Evolutionary conservation across 2,888 invertebrate species (phyloP).

Genomic region (Aphelenchoides bicaudatus): DNA sequence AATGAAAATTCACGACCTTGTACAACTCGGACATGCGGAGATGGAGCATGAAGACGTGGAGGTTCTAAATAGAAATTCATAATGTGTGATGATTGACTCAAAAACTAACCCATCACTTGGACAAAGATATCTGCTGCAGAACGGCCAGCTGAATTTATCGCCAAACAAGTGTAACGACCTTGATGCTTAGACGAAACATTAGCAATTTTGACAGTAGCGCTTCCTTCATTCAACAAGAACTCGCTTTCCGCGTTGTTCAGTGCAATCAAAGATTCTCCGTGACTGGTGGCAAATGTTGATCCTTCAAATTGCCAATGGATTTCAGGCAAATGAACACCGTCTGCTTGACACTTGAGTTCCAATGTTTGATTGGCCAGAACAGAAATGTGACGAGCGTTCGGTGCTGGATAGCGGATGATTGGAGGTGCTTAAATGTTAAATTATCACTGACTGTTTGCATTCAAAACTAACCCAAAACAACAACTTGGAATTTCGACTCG

Average conservation of each 20-base stretch:
- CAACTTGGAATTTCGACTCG: constrained; percentile 6
- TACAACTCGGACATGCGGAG: neutral
- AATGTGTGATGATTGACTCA: neutral
- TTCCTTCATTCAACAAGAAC: neutral
- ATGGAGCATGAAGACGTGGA: neutral
- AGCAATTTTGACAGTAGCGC: neutral
- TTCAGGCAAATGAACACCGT: neutral
- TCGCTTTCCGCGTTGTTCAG: neutral
- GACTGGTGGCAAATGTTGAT: neutral
- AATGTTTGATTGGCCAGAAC: neutral
- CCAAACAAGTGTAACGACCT: constrained; percentile 8
- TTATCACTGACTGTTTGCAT: neutral
- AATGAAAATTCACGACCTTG: constrained; percentile 6
- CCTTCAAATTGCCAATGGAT: neutral
- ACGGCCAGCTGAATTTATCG: neutral
- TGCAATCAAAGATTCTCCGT: neutral
- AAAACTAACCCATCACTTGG: constrained; percentile 6
- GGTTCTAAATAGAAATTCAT: constrained; percentile 5
- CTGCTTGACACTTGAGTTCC: constrained; percentile 6
- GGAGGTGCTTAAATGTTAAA: neutral
- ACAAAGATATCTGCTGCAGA: neutral
- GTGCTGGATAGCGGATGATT: neutral
- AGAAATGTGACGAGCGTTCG: neutral
- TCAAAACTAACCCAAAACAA: neutral
- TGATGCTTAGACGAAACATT: neutral